These are phyloP conservation scores for Notothenia coriiceps DNA, from an alignment of 2,113 vertebrate genomes.

Conservation along the genomic window DNA sequence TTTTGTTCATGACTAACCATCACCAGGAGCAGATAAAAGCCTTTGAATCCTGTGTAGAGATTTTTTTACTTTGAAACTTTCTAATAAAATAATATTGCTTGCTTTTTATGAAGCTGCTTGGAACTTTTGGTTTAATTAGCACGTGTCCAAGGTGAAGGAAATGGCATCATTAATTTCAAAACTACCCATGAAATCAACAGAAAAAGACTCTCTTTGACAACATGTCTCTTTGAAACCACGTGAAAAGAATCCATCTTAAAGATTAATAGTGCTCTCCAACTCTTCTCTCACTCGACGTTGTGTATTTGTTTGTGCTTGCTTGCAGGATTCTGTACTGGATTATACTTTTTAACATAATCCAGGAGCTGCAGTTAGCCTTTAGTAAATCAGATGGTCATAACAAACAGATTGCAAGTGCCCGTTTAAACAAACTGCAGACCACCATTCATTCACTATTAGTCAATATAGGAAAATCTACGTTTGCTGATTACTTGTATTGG, in stretches of 20 bases:
- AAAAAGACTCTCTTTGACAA: slow-evolving; percentile 27
- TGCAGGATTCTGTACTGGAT: neutral
- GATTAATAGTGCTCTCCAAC: neutral
- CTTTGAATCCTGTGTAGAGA: slow-evolving; percentile 25
- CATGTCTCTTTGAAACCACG: slow-evolving; percentile 47
- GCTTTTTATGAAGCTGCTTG: neutral
- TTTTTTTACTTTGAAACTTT: slow-evolving; percentile 12
- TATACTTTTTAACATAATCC: slow-evolving; percentile 12
- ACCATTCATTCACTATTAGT: neutral
- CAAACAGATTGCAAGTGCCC: neutral
- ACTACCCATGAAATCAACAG: slow-evolving; percentile 41
- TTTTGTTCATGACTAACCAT: slow-evolving; percentile 11
- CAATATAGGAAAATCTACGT: neutral
- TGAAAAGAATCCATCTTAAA: slow-evolving; percentile 31
- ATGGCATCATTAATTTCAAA: slow-evolving; percentile 7
- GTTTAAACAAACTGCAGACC: neutral
- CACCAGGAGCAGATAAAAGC: slow-evolving; percentile 14
- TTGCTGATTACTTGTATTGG: neutral
- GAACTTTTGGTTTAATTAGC: slow-evolving; percentile 29
- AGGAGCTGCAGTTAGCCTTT: neutral
- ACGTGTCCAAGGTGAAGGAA: slow-evolving; percentile 28
- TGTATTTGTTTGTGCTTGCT: slow-evolving; percentile 16
- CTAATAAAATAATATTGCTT: slow-evolving; percentile 6
- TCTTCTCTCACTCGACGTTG: neutral
- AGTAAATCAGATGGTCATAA: neutral